Evolutionary conservation across 2,113 vertebrate species (phyloP).

Genomic region (Calidris pugnax): DNA sequence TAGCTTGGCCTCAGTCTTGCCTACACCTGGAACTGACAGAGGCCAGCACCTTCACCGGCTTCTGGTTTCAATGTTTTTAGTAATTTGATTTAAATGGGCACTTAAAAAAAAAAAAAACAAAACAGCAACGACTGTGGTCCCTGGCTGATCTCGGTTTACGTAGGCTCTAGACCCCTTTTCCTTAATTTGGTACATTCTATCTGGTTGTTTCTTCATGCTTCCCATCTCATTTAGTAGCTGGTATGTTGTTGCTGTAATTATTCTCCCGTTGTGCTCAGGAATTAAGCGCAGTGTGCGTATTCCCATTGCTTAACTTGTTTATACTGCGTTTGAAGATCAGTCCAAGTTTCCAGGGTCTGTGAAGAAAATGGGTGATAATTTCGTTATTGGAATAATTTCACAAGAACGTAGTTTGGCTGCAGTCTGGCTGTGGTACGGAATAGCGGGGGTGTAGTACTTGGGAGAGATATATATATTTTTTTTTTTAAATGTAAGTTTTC

Average conservation of each 20-base stretch:
- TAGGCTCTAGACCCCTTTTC: background rate
- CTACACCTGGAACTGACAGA: background rate
- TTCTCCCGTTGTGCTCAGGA: background rate
- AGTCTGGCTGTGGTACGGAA: background rate
- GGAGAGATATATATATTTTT: background rate
- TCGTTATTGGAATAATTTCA: background rate
- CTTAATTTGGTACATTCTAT: background rate
- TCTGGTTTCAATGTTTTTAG: background rate
- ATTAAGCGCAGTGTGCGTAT: background rate
- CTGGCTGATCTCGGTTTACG: background rate
- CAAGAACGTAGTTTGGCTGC: background rate
- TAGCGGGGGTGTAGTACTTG: background rate
- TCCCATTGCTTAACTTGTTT: background rate
- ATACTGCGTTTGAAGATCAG: background rate
- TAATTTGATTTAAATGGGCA: background rate
- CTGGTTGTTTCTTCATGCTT: background rate
- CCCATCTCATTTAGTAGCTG: background rate
- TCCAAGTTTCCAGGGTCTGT: background rate
- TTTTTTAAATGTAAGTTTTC: background rate
- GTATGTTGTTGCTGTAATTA: background rate
- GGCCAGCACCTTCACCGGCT: background rate
- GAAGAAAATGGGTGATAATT: background rate
- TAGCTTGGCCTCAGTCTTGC: background rate
- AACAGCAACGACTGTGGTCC: accelerated
- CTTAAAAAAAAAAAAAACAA: background rate